Conservation (phyloP, 2,888 invertebrate genomes). For the Callinectes sapidus region DNA sequence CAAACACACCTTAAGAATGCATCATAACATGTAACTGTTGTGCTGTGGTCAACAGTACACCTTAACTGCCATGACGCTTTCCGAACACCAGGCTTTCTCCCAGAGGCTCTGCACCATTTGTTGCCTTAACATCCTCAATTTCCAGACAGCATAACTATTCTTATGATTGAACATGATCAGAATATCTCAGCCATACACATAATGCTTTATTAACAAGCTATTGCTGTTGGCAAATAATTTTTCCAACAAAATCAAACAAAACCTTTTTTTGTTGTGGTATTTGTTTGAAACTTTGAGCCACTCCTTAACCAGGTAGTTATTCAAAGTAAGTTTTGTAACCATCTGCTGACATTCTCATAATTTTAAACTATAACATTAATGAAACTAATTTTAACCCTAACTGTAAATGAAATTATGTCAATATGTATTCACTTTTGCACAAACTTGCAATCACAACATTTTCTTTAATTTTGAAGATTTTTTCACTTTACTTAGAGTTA, state of each 20-base stretch:
- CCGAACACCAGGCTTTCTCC: not conserved
- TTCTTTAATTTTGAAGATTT: not conserved
- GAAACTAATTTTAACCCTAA: constrained; percentile 11
- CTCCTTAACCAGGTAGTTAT: not conserved
- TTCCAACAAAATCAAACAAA: not conserved
- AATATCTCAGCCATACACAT: not conserved
- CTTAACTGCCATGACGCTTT: constrained; percentile 23
- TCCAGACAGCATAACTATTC: not conserved
- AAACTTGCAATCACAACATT: not conserved
- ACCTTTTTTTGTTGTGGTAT: not conserved
- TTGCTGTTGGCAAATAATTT: constrained; percentile 1
- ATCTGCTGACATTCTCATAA: not conserved
- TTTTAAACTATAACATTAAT: constrained; percentile 13
- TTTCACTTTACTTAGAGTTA: not conserved
- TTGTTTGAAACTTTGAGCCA: not conserved
- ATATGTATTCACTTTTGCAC: not conserved
- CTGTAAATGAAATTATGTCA: not conserved
- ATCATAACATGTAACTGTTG: constrained; percentile 15
- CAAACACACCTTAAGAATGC: not conserved
- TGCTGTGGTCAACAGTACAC: not conserved
- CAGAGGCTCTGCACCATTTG: not conserved
- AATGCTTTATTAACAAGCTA: constrained; percentile 29
- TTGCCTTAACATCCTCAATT: not conserved
- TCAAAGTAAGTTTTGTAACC: not conserved
- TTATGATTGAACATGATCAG: not conserved